Conservation (phyloP, 2,888 invertebrate genomes). For the Dryadula phaetusa region DNA sequence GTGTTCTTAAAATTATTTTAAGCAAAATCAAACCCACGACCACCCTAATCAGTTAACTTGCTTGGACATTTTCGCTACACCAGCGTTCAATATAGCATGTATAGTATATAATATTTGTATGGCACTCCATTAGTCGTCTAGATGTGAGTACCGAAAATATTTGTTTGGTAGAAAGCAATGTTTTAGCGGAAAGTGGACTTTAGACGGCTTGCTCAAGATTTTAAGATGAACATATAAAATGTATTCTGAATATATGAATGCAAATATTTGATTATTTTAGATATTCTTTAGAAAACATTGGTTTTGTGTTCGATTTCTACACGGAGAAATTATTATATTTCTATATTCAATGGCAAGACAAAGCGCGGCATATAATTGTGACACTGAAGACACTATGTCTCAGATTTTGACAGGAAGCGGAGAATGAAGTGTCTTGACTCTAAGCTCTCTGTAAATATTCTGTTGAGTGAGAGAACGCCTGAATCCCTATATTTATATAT, state of each 20-base stretch:
- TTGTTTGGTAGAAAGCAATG: constrained; percentile 24
- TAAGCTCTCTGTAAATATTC: too few relatives aligned
- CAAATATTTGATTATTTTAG: not conserved
- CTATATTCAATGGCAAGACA: too few relatives aligned
- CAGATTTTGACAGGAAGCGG: too few relatives aligned
- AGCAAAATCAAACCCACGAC: not conserved
- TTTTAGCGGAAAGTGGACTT: constrained; percentile 24
- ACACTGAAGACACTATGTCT: too few relatives aligned
- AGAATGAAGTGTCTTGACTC: too few relatives aligned
- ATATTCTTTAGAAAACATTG: not conserved
- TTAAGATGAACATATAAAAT: constrained; percentile 5
- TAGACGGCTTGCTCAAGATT: not conserved
- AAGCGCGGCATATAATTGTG: too few relatives aligned
- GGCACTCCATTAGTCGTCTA: constrained; percentile 23
- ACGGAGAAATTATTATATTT: too few relatives aligned
- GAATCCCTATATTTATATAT: too few relatives aligned
- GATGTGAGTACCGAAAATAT: constrained; percentile 20
- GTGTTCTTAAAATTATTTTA: not conserved
- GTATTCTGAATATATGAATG: not conserved
- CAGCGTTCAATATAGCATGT: not conserved
- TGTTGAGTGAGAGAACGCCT: too few relatives aligned
- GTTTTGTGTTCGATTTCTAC: too few relatives aligned
- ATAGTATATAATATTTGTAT: constrained; percentile 20
- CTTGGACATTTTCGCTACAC: not conserved
- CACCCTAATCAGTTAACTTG: not conserved